Evolutionary conservation across 2,888 invertebrate species (phyloP), one percentile per base, ranked within the genome.

Genomic region (Sturmia bella): DNA sequence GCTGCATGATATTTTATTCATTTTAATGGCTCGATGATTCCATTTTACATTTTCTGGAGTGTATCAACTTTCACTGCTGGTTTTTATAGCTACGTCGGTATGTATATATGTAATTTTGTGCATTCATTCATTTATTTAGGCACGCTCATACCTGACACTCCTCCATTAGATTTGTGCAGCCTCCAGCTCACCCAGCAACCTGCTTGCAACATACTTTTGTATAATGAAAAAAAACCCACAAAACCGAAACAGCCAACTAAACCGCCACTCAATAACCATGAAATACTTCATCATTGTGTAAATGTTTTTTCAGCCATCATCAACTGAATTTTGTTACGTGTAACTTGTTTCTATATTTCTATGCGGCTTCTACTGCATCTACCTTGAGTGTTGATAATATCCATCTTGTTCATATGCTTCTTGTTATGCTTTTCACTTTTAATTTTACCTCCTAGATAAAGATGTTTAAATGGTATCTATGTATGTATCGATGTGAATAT

Each of bases 21-120:
- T 74, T 78, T 75, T 21, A 54, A 57, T 59, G 78, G 54, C 66
- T 45, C 63, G 41, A n/a, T 66, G 48, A 69, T 69, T 74, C 52
- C 61, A 19, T 21, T 50, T 59, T 43, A 50, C n/a, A 19, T 77
- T 41, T 64, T 13, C 24, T 74, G 64, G 50, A 45, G 72, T 37
- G 69, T 78, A 74, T 82, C 52, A 82, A 78, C 78, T 75, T 82
- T 78, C 82, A 82, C 74, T 74, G 45, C 12, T 24, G 43, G n/a
- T 19, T 52, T 68, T 73, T 17, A 15, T 27, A 27, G 9, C 32
- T 32, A n/a, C n/a, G n/a, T n/a, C n/a, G n/a, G n/a, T n/a, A 7
- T 32, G 7, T 45, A 3, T 13, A 32, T 32, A 32, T 19, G 1
- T 17, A 12, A n/a, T 27, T 61, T 48, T 43, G 39, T 66, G 59